A percentile compares a stretch with the other conserved stretches of the same genome.
Evolutionary conservation across 2,113 vertebrate genomes (phyloP).

Genomic region (Pungitius pungitius): DNA sequence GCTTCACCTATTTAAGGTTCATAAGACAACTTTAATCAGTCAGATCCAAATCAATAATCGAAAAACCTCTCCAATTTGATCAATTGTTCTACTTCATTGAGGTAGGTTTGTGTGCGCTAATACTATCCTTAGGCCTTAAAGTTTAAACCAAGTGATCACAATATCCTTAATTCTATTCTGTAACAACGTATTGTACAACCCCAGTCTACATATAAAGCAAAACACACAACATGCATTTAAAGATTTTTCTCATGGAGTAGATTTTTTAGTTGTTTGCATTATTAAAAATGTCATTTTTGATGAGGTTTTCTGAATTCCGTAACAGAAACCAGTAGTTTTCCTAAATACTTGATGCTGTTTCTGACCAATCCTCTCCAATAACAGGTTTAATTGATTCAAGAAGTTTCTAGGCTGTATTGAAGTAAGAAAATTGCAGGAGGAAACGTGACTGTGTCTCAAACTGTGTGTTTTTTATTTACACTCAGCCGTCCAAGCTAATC

Average conservation of each 20-base stretch:
- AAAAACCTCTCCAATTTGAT: slow-evolving; percentile 9
- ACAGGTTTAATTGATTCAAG: slow-evolving; percentile 13
- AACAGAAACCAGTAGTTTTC: slow-evolving; percentile 11
- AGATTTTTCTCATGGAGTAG: neutral
- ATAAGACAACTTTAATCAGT: neutral
- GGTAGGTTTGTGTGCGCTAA: neutral
- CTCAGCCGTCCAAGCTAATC: slow-evolving; percentile 20
- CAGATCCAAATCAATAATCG: slow-evolving; percentile 2
- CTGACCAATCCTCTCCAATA: neutral
- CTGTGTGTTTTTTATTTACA: slow-evolving; percentile 32
- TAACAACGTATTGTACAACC: neutral
- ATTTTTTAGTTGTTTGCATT: slow-evolving; percentile 3
- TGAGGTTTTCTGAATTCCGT: neutral
- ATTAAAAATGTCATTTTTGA: slow-evolving; percentile 12
- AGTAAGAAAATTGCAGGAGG: slow-evolving; percentile 13
- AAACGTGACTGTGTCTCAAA: slow-evolving; percentile 17
- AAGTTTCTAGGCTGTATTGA: neutral
- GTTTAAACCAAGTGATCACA: neutral
- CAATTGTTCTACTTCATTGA: neutral
- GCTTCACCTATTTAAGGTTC: slow-evolving; percentile 22
- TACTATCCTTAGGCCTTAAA: neutral
- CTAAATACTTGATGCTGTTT: neutral
- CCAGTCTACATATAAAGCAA: neutral
- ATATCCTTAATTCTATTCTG: neutral
- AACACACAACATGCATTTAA: neutral